Evolutionary conservation across 2,888 invertebrate species (phyloP).

Genomic region (Heliconius charithonia): DNA sequence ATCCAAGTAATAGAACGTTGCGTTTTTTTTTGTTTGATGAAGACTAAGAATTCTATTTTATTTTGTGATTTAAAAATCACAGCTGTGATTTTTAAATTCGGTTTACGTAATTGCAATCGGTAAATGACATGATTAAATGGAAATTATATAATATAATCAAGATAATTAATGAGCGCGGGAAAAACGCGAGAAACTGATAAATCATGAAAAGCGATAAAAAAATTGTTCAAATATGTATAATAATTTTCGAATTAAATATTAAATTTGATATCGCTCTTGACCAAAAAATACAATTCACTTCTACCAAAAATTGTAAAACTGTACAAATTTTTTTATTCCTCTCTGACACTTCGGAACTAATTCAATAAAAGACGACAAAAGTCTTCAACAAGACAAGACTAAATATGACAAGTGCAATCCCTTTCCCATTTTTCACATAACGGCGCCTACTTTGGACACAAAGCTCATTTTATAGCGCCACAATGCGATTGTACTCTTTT

Average conservation of each 20-base stretch:
- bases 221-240: neutral
- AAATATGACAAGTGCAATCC: slow-evolving; percentile 76
- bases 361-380: slow-evolving; percentile 25
- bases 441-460: slow-evolving; percentile 73
- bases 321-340: neutral
- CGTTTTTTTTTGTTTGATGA: neutral
- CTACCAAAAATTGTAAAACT: neutral
- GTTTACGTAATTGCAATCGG: no score
- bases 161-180: neutral
- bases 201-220: neutral
- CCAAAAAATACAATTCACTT: neutral
- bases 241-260: neutral
- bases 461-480: slow-evolving; percentile 78
- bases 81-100: no score
- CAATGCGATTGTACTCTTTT: slow-evolving; percentile 81
- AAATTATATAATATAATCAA: no score
- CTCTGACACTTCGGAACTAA: slow-evolving; percentile 2
- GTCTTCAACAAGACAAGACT: slow-evolving; percentile 45
- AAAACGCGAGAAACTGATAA: neutral
- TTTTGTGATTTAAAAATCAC: no score
- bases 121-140: no score
- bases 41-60: neutral
- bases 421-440: slow-evolving; percentile 80
- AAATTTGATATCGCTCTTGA: neutral
- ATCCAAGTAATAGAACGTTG: neutral